Conservation (phyloP, 2,888 invertebrate genomes). For the Sepioteuthis lessoniana region DNA sequence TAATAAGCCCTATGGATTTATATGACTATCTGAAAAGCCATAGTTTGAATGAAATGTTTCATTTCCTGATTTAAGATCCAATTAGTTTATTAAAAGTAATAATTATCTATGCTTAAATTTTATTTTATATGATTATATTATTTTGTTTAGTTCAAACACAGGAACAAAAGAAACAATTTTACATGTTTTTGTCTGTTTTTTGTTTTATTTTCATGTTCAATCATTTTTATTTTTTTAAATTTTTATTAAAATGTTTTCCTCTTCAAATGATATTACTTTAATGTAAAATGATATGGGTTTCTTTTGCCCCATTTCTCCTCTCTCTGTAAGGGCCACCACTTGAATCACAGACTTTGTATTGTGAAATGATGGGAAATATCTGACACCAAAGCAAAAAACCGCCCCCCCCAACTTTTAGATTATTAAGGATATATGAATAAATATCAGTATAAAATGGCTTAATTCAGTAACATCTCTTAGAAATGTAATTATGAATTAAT, state of each 20-base stretch:
- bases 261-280: neutral
- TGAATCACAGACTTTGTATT: neutral
- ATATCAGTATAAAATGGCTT: neutral
- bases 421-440: neutral
- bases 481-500: too few species aligned
- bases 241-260: neutral
- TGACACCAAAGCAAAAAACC: neutral
- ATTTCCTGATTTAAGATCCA: neutral
- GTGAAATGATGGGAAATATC: neutral
- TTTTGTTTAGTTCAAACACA: neutral
- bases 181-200: neutral
- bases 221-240: too few species aligned
- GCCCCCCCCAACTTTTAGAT: neutral
- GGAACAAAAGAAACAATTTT: neutral
- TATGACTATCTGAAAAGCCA: neutral
- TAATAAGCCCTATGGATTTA: neutral
- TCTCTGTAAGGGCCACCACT: neutral
- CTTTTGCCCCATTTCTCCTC: neutral
- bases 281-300: neutral
- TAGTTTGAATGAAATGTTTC: neutral
- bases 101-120: neutral
- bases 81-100: neutral
- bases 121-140: neutral
- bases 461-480: too few species aligned
- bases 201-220: conserved; percentile 8